Evolutionary conservation across 2,113 vertebrate genomes (phyloP), one percentile per base, ranked within the genome.

Genomic region (Nematolebias whitei): DNA sequence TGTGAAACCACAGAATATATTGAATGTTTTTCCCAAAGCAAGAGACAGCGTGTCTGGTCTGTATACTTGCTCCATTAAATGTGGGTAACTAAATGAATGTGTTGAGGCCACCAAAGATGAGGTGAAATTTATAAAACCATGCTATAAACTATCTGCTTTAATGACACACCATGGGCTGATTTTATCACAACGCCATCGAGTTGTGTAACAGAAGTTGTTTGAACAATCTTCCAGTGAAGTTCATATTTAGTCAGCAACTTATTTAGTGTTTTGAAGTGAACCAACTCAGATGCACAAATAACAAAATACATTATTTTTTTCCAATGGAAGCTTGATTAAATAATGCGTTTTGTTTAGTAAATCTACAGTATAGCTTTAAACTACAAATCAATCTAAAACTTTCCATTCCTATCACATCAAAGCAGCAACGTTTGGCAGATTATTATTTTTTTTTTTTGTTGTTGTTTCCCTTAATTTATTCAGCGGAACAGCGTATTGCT

Each of bases 401-500:
- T 63, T 67, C 8, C 35, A 26, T 51, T 49, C 20, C 4, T 9
- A 40, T 32, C 15, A 19, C 20, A 35, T 68, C 2, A 32, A 29
- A 63, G 24, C 44, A 49, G 39, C 29, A 2, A 24, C 20, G 20
- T 53, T 54, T 22, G 26, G 32, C 20, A 54, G 23, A 44, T 19
- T 20, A n/a, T n/a, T 41, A 61, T 60, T 49, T 53, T n/a, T 5
- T 20, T 12, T 24, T n/a, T n/a, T n/a, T n/a, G n/a, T n/a, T n/a
- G n/a, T n/a, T n/a, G n/a, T n/a, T 63, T 61, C 19, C 71, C 77
- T 67, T 15, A 44, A 71, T 50, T 72, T 55, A 72, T 40, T 50
- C 49, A 43, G 11, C 26, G 43, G 40, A 12, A 51, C 48, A 19
- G 9, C 26, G 32, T 43, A 12, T 20, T 45, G 35, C 19, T 48